Conservation (phyloP, 2,888 invertebrate genomes). For the Leptopilina myrica region DNA sequence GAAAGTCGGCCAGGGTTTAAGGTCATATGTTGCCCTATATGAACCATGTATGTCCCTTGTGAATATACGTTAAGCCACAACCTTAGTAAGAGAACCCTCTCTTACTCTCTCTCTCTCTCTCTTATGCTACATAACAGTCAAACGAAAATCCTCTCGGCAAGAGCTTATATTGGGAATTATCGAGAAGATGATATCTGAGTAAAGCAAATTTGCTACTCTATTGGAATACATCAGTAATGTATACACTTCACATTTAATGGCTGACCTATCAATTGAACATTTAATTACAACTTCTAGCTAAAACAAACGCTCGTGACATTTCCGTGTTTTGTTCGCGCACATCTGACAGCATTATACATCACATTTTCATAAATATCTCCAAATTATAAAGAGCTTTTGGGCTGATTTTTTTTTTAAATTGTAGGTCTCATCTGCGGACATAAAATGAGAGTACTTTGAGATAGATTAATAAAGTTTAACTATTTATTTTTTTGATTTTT, state of each 20-base stretch:
- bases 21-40: slow-evolving; percentile 15
- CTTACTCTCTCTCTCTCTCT: no score
- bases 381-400: no score
- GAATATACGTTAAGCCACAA: slow-evolving; percentile 29
- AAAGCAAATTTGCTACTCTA: not conserved
- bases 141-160: slow-evolving; percentile 34
- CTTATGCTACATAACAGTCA: not conserved
- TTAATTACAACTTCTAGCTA: not conserved
- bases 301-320: no score
- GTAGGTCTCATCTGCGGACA: no score
- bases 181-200: slow-evolving; percentile 19
- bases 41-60: slow-evolving; percentile 14
- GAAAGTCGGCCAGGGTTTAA: slow-evolving; percentile 15
- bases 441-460: no score
- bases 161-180: slow-evolving; percentile 33
- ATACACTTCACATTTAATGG: not conserved
- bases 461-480: no score
- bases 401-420: no score
- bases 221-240: not conserved
- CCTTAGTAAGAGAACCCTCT: not conserved
- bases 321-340: no score
- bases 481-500: no score
- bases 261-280: not conserved
- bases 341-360: no score
- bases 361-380: no score